These are phyloP conservation scores for Tinamus guttatus DNA, from an alignment of 2,113 vertebrate genomes.

Conservation along the genomic window DNA sequence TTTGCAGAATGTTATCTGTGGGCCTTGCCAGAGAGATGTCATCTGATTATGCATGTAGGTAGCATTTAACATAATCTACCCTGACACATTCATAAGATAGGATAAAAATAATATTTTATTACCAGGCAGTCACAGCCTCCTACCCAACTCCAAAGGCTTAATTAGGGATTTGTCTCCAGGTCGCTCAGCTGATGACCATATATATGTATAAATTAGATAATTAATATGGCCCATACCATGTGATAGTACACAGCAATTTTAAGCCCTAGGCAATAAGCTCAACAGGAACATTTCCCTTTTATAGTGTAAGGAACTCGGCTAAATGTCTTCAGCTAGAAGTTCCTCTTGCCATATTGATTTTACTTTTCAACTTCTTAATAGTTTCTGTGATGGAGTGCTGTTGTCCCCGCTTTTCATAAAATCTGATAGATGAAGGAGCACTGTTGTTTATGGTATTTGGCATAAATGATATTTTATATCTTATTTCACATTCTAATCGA, in stretches of 20 bases:
- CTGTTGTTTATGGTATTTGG: neutral
- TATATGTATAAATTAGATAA: conserved; percentile 57
- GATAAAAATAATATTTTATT: conserved; percentile 68
- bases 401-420: neutral
- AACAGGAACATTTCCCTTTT: conserved; percentile 27
- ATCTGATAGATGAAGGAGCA: neutral
- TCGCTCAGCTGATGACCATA: conserved; percentile 49
- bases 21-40: conserved; percentile 48
- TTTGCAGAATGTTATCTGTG: conserved; percentile 37
- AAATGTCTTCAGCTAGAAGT: neutral
- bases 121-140: neutral
- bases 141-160: neutral
- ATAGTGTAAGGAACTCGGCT: neutral
- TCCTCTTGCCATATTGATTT: neutral
- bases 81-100: conserved; percentile 60
- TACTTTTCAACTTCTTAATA: neutral
- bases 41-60: conserved; percentile 16
- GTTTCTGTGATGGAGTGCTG: neutral
- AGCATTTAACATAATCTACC: conserved; percentile 69
- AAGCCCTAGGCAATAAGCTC: conserved; percentile 6
- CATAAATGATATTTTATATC: neutral
- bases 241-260: neutral
- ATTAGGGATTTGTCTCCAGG: conserved; percentile 23
- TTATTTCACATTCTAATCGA: conserved; percentile 13
- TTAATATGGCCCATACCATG: conserved; percentile 11